phyloP scores from a whole-genome alignment of 2,797 vertebrate genomes.

The Enteromius radiatus region DNA sequence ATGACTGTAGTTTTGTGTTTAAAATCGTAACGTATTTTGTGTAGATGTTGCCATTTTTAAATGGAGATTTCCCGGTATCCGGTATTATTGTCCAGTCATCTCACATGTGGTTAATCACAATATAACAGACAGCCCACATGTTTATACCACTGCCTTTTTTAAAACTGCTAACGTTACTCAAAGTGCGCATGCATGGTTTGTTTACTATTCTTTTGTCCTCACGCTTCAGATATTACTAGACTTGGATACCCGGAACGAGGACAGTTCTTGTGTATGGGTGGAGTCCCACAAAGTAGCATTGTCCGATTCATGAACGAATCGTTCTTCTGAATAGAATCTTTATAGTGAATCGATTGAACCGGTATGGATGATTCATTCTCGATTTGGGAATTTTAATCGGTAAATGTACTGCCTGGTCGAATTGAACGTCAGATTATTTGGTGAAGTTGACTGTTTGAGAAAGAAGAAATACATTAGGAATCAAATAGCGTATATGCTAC shows the following conservation, averaged over 20 bases:
- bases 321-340: neutral
- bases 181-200: neutral
- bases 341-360: neutral
- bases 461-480: neutral
- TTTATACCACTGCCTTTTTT: neutral
- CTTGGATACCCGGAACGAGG: slow-evolving; percentile 11
- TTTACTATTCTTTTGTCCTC: neutral
- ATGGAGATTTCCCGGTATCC: slow-evolving; percentile 2
- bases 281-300: slow-evolving; percentile 23
- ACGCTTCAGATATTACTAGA: neutral
- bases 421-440: neutral
- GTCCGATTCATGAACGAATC: slow-evolving; percentile 1
- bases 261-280: slow-evolving; percentile 24
- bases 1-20: neutral
- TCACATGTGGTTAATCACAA: neutral
- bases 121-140: neutral
- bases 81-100: slow-evolving; percentile 10
- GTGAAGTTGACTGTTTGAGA: neutral
- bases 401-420: neutral
- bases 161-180: neutral
- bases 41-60: neutral
- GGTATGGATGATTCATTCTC: neutral
- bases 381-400: neutral
- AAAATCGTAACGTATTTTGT: neutral
- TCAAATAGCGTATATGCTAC: neutral